Percentiles rank a stretch among this genome's conserved stretches.
phyloP scores from a whole-genome alignment of 2,888 invertebrate genomes.

The Drosophila rubida region DNA sequence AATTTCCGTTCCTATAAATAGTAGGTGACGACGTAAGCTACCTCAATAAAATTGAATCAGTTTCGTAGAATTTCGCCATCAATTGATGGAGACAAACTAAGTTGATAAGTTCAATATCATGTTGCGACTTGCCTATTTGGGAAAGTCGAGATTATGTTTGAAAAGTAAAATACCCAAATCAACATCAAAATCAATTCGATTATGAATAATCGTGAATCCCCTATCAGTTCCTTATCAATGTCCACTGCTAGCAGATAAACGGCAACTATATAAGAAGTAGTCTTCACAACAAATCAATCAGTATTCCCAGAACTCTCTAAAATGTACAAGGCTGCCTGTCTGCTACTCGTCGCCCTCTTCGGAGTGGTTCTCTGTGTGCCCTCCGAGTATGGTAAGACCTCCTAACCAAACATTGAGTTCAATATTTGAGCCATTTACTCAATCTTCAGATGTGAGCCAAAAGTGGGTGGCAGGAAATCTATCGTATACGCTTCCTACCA shows the following conservation, averaged over 20 bases:
- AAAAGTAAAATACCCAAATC: neutral
- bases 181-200: neutral
- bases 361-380: slow-evolving; percentile 13
- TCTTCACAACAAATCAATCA: neutral
- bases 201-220: slow-evolving; percentile 4
- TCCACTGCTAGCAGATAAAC: neutral
- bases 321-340: slow-evolving; percentile 7
- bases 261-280: slow-evolving; percentile 4
- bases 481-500: slow-evolving; percentile 3
- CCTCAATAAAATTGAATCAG: slow-evolving; percentile 2
- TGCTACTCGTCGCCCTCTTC: slow-evolving; percentile 7
- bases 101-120: neutral
- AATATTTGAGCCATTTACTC: neutral
- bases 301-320: neutral
- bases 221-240: neutral
- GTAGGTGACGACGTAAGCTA: slow-evolving; percentile 4
- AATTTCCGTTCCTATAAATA: neutral
- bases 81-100: neutral
- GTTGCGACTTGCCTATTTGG: neutral
- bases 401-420: neutral
- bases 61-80: neutral
- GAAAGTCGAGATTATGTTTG: neutral
- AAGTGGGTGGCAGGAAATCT: slow-evolving; percentile 13
- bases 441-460: neutral
- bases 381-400: slow-evolving; percentile 11